Percentiles rank a stretch among this genome's conserved stretches.
These are phyloP conservation scores for Hemaris fuciformis DNA, from an alignment of 2,888 invertebrate genomes.

Conservation along the genomic window DNA sequence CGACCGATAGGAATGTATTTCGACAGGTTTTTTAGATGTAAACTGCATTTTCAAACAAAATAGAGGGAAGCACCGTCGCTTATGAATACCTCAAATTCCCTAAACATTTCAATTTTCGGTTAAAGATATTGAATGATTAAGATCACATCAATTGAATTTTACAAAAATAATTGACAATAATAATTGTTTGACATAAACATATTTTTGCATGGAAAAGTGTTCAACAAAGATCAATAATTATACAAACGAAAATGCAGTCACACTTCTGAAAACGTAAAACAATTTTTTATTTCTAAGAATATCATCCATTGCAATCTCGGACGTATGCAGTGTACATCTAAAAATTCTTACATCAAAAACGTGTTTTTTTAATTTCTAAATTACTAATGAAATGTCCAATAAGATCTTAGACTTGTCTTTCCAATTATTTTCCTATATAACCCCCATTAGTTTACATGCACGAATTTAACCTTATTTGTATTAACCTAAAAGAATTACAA, in stretches of 20 bases:
- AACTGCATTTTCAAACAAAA: constrained; percentile 24
- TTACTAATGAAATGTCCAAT: constrained; percentile 42
- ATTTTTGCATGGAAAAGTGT: no score
- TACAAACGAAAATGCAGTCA: no score
- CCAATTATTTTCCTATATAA: constrained; percentile 28
- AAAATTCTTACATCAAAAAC: constrained; percentile 26
- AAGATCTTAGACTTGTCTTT: constrained; percentile 29
- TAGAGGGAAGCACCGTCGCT: not conserved
- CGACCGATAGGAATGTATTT: constrained; percentile 55
- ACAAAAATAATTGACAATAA: no score
- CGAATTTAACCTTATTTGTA: constrained; percentile 11
- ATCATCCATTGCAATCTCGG: no score
- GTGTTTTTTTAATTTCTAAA: constrained; percentile 20
- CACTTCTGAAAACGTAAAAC: no score
- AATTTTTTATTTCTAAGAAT: no score
- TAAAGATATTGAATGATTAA: not conserved
- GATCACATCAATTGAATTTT: not conserved
- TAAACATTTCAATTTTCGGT: no score
- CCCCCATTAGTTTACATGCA: constrained; percentile 23
- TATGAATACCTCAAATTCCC: no score
- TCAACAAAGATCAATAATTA: no score
- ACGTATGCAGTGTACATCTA: constrained; percentile 28
- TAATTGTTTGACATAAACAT: no score
- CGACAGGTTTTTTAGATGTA: constrained; percentile 30
- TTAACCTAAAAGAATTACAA: constrained; percentile 10